Base-by-base conservation (phyloP, 2,113 vertebrate species). In the Mesoclemmys tuberculata region DNA sequence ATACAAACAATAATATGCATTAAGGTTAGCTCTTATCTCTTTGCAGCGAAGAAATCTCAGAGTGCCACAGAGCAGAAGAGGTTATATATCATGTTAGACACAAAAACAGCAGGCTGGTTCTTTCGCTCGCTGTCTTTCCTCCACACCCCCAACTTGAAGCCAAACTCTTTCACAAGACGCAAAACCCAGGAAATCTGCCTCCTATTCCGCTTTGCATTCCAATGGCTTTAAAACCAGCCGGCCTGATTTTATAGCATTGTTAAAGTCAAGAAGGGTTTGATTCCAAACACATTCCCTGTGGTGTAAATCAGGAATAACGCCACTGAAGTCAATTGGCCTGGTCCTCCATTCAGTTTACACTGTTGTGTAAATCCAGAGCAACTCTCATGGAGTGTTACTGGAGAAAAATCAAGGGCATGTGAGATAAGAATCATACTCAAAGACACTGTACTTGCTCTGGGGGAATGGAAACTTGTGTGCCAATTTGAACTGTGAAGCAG, bases 171-270 rank as follows among this genome's bases (percentile, higher is more conserved):
- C 88, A 89, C 44, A 97, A 88, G 87, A 96, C 92, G 75, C 31
- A 38, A 58, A 90, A 7, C 26, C 71, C 48, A 92, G 93, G 80
- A 97, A 90, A 82, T 83, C n/a, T 94, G 84, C 80, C 94, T 97
- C 35, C 79, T 87, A 24, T 55, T 95, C 80, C 84, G 92, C 93
- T 90, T 94, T 92, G 88, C 94, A 93, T 95, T 96, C 89, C 85
- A 96, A 61, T 26, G 61, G 52, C 55, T 94, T 84, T 89, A 93
- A 95, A 80, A 87, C 86, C 77, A 96, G 84, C 58, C 87, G 90
- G 91, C 83, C 38, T 24, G 58, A 88, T 77, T 96, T 84, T 5
- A 64, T 4, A 85, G 29, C 58, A 54, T 86, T 94, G 48, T 94
- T 95, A 78, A 93, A 46, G 12, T 46, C 44, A 29, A 95, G 93